Evolutionary conservation across 2,113 vertebrate genomes (phyloP), one percentile per base, ranked within the genome.

Genomic region (Dasypus novemcinctus): DNA sequence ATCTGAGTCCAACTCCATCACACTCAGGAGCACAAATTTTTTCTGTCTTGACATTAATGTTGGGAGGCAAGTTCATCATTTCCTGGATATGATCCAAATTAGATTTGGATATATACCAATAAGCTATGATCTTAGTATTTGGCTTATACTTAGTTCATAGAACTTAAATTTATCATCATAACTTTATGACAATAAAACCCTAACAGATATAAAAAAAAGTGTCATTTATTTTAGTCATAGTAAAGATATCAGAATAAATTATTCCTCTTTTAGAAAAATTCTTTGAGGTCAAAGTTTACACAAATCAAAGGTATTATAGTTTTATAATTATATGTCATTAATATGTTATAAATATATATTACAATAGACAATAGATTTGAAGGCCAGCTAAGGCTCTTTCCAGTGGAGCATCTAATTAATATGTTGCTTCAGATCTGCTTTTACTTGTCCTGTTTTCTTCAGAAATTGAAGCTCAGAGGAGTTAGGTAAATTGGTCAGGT

Each of bases 381-480:
- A 36, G 25, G 4, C 31, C 36, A 49, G 23, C 61, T 36, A 46
- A 78, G n/a, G n/a, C n/a, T n/a, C n/a, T n/a, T n/a, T n/a, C n/a
- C n/a, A n/a, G n/a, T n/a, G n/a, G n/a, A n/a, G 36, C 59, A 0
- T 54, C 43, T 20, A 54, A 72, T 79, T 78, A 79, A 25, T 82
- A 31, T 71, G 36, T 38, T 76, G 33, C 31, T 95, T 88, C 79
- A 4, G 17, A 64, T 31, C 11, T 4, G 27, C 31, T 76, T 52
- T 79, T 43, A 38, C 15, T 80, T 93, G 38, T 84, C 66, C 46
- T 94, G 52, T 61, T 74, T 96, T 81, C 61, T 87, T 96, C 29
- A 93, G 61, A 90, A 94, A 92, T 12, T 27, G 21, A 41, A 71
- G 38, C 4, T 93, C 57, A 86, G n/a, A 66, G 33, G 81, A 33